Evolutionary conservation across 2,888 invertebrate species (phyloP).

Genomic region (Megamerina dolium): DNA sequence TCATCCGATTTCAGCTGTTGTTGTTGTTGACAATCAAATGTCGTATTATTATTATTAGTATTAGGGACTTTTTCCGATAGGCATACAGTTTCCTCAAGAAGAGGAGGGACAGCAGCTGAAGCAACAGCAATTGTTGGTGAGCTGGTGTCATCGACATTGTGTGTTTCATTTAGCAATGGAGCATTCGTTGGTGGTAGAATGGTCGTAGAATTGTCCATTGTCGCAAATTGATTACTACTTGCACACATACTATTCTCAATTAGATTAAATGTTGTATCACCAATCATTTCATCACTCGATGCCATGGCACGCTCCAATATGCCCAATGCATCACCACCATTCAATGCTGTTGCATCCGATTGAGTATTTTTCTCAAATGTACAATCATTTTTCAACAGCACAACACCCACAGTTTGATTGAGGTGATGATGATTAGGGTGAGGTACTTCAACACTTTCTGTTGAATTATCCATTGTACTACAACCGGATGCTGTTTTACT

Average conservation of each 20-base stretch:
- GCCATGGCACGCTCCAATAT: conserved; percentile 27
- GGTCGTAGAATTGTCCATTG: neutral
- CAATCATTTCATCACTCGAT: conserved; percentile 40
- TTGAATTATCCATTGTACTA: conserved; percentile 48
- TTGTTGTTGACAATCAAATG: conserved; percentile 24
- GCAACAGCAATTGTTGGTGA: too few species aligned
- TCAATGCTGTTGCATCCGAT: neutral
- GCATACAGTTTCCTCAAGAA: conserved; percentile 33
- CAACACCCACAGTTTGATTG: conserved; percentile 19
- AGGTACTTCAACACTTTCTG: conserved; percentile 37
- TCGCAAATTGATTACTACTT: conserved; percentile 8
- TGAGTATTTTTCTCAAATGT: conserved; percentile 3
- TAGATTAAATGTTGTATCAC: conserved; percentile 42
- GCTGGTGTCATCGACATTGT: conserved; percentile 2
- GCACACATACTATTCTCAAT: conserved; percentile 35
- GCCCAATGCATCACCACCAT: conserved; percentile 4
- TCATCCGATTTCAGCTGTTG: conserved; percentile 19
- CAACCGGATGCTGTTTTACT: conserved; percentile 45
- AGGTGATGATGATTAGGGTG: conserved; percentile 4
- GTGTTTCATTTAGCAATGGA: conserved; percentile 15
- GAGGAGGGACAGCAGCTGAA: conserved; percentile 17
- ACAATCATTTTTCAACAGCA: conserved; percentile 2
- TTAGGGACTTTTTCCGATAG: conserved; percentile 17
- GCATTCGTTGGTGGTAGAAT: conserved; percentile 3
- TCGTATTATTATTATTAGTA: conserved; percentile 19